These are phyloP conservation scores for Oncorhynchus nerka DNA, from an alignment of 2,113 vertebrate species.

Conservation along the genomic window DNA sequence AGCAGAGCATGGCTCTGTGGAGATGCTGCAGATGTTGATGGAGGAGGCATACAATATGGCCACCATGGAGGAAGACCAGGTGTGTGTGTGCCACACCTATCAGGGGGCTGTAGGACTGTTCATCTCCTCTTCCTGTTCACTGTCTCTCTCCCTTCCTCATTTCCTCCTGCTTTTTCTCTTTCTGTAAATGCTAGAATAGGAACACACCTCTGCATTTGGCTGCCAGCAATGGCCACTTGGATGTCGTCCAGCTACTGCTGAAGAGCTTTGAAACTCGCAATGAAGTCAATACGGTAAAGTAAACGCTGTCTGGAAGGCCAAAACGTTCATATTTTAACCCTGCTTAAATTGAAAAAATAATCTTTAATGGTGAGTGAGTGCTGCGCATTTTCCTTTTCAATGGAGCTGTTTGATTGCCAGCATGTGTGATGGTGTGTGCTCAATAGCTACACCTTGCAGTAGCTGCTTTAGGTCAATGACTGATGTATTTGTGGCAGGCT, in stretches of 20 bases:
- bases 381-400: neutral
- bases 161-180: constrained; percentile 30
- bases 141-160: neutral
- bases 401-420: constrained; percentile 10
- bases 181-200: constrained; percentile 73
- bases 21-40: constrained; percentile 79
- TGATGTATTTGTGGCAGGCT: constrained; percentile 58
- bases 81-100: neutral
- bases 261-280: constrained; percentile 76
- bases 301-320: constrained; percentile 25
- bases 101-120: neutral
- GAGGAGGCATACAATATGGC: constrained; percentile 73
- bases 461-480: neutral
- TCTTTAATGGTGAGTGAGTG: too few relatives aligned
- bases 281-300: constrained; percentile 79
- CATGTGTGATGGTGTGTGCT: constrained; percentile 2
- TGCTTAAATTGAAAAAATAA: too few relatives aligned
- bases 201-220: constrained; percentile 87
- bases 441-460: constrained; percentile 22
- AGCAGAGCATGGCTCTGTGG: constrained; percentile 78
- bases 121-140: too few relatives aligned
- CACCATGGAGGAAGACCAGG: constrained; percentile 83
- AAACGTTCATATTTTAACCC: too few relatives aligned
- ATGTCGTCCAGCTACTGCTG: constrained; percentile 75
- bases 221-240: constrained; percentile 78